A percentile compares a stretch with the other conserved stretches of the same genome.
These are phyloP conservation scores for Rotaria sp. DNA, from an alignment of 2,888 invertebrate species.

Conservation along the genomic window DNA sequence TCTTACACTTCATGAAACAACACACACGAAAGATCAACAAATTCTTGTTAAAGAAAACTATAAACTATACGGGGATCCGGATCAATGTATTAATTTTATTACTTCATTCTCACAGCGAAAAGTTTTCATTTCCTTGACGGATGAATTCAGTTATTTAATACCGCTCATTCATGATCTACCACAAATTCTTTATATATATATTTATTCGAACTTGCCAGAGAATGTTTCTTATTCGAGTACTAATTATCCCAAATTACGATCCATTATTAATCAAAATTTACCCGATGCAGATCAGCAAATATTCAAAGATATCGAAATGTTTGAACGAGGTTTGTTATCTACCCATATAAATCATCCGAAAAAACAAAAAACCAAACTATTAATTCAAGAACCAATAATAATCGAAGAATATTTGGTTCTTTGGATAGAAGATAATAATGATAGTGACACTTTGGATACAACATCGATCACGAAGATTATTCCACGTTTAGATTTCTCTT, in stretches of 20 bases:
- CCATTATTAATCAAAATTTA: neutral
- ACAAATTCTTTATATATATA: neutral
- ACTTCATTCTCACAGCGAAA: neutral
- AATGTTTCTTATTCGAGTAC: neutral
- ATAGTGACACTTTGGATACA: neutral
- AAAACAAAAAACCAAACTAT: neutral
- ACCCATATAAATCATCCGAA: neutral
- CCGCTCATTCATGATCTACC: neutral
- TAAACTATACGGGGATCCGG: neutral
- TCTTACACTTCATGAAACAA: no score
- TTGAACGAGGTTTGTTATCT: neutral
- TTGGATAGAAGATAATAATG: neutral
- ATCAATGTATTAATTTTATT: neutral
- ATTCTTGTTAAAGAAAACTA: no score
- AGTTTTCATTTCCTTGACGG: neutral
- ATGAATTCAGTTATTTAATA: neutral
- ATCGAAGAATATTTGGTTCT: neutral
- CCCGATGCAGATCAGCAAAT: neutral
- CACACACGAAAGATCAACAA: no score
- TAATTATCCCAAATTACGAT: neutral
- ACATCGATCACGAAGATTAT: no score
- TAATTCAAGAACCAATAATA: neutral
- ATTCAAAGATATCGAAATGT: neutral
- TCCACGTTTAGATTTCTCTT: no score
- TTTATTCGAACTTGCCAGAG: neutral